Percentiles rank a stretch among this genome's conserved stretches.
Conservation (phyloP, 2,113 vertebrate genomes). For the Chunga burmeisteri region DNA sequence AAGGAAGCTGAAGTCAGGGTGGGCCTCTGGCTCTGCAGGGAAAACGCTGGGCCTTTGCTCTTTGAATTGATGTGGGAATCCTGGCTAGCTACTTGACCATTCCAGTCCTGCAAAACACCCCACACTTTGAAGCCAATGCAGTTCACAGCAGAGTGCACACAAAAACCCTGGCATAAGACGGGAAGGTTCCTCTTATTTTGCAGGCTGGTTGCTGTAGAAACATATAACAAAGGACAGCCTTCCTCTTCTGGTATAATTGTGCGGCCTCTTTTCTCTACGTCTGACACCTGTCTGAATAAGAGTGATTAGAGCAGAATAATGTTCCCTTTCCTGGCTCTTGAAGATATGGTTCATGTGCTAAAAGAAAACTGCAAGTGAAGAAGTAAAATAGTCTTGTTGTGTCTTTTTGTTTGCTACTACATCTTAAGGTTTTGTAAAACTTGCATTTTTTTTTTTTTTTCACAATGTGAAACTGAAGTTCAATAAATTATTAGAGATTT, state of each 20-base stretch:
- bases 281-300: slow-evolving; percentile 81
- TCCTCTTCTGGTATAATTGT: slow-evolving; percentile 85
- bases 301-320: slow-evolving; percentile 77
- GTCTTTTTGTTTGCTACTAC: slow-evolving; percentile 74
- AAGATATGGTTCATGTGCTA: slow-evolving; percentile 63
- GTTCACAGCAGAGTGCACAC: slow-evolving; percentile 80
- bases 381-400: slow-evolving; percentile 74
- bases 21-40: slow-evolving; percentile 70
- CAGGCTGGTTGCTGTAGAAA: slow-evolving; percentile 84
- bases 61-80: slow-evolving; percentile 74
- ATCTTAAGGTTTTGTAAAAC: slow-evolving; percentile 90
- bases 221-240: slow-evolving; percentile 85
- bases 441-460: slow-evolving; percentile 84
- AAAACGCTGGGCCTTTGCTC: slow-evolving; percentile 52
- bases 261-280: slow-evolving; percentile 76
- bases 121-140: slow-evolving; percentile 76
- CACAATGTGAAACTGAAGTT: slow-evolving; percentile 98
- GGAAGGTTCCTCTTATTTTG: slow-evolving; percentile 80
- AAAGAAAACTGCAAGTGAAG: slow-evolving; percentile 68
- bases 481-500: slow-evolving; percentile 97
- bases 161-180: slow-evolving; percentile 80
- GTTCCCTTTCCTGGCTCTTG: slow-evolving; percentile 63
- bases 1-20: slow-evolving; percentile 64
- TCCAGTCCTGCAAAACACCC: slow-evolving; percentile 65
- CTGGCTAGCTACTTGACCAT: slow-evolving; percentile 68